A percentile compares a stretch with the other conserved stretches of the same genome.
Conservation (phyloP, 2,888 invertebrate species). For the Orthonevra nobilis region DNA sequence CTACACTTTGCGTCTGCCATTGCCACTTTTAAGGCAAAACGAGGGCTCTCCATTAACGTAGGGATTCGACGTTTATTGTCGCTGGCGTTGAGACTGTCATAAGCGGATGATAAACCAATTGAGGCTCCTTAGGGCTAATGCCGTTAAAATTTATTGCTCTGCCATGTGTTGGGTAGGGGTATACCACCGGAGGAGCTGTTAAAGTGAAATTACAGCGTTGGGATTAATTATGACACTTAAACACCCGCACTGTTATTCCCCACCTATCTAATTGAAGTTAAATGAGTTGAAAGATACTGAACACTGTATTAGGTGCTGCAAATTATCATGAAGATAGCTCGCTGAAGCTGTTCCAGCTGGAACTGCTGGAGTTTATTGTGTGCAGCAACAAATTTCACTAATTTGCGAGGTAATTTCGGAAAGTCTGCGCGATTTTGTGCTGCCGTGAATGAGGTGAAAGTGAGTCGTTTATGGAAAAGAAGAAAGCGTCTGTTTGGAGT, state of each 20-base stretch:
- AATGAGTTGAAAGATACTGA: conserved; percentile 27
- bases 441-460: neutral
- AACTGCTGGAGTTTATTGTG: conserved; percentile 7
- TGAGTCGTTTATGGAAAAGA: neutral
- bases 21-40: neutral
- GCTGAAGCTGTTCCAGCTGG: neutral
- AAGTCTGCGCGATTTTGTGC: conserved; percentile 2
- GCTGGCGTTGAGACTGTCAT: conserved; percentile 33
- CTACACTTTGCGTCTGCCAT: neutral
- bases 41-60: conserved; percentile 33
- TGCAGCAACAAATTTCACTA: conserved; percentile 17
- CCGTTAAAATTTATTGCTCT: conserved; percentile 41
- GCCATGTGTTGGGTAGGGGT: conserved; percentile 19
- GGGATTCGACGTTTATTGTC: conserved; percentile 29
- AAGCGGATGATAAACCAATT: conserved; percentile 39
- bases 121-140: conserved; percentile 47
- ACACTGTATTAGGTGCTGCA: neutral
- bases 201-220: conserved; percentile 37
- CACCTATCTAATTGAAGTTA: conserved; percentile 36
- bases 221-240: conserved; percentile 66
- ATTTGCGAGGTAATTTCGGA: conserved; percentile 26
- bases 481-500: too few relatives aligned
- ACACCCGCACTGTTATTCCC: neutral
- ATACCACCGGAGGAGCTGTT: neutral
- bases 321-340: neutral